These are phyloP conservation scores for Pelecanus crispus DNA, from an alignment of 2,113 vertebrate species.

Conservation along the genomic window DNA sequence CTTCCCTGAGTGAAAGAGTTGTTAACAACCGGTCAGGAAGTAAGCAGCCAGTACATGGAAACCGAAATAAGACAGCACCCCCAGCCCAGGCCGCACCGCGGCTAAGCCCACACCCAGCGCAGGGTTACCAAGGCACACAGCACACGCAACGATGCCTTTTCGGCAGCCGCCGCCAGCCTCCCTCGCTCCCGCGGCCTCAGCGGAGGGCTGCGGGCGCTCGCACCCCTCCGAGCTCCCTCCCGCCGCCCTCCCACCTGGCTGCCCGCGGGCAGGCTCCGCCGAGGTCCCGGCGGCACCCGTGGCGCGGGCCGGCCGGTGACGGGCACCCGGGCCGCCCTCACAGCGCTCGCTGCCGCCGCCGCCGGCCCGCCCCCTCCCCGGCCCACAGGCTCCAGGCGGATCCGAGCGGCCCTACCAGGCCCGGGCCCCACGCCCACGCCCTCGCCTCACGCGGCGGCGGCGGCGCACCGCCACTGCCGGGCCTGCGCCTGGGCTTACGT, in stretches of 20 bases:
- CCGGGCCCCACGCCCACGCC: neutral
- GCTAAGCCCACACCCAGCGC: neutral
- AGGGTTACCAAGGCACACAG: neutral
- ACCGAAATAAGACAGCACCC: neutral
- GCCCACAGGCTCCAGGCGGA: neutral
- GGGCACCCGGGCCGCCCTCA: neutral
- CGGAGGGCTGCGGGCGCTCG: accelerated
- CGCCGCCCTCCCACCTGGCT: neutral
- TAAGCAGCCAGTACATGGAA: neutral
- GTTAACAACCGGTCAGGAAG: neutral
- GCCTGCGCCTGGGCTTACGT: accelerated
- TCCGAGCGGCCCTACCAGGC: neutral
- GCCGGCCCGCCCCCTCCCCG: neutral
- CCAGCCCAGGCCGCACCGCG: neutral
- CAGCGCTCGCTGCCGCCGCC: neutral
- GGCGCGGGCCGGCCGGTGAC: too few relatives aligned
- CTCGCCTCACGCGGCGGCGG: neutral
- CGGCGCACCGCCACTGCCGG: accelerated
- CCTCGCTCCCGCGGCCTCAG: neutral
- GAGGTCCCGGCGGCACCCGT: neutral
- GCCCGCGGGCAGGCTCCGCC: neutral
- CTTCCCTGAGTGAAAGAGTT: accelerated
- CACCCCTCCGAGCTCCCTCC: too few relatives aligned
- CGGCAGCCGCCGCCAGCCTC: neutral
- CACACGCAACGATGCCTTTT: neutral